A percentile compares a stretch with the other conserved stretches of the same genome.
phyloP scores from a whole-genome alignment of 2,797 vertebrate genomes.

The Phoebastria nigripes region DNA sequence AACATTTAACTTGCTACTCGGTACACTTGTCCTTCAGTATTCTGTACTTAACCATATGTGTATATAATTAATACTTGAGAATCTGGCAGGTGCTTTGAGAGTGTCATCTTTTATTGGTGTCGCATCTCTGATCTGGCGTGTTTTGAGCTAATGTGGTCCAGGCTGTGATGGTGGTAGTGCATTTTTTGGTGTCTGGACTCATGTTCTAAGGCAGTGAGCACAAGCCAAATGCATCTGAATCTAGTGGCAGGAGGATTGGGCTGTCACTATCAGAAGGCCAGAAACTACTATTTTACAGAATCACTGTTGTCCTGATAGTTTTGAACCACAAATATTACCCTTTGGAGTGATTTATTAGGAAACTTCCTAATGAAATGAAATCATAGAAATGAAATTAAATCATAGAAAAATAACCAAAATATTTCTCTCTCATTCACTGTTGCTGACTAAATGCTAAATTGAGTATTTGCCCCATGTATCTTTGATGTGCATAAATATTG shows the following conservation, averaged over 20 bases:
- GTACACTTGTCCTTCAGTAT: constrained; percentile 36
- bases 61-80: constrained; percentile 34
- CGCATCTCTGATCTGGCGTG: neutral
- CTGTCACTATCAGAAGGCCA: neutral
- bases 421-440: constrained; percentile 13
- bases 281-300: constrained; percentile 20
- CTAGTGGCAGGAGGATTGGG: neutral
- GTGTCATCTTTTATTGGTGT: constrained; percentile 23
- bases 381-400: neutral
- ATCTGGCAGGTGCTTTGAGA: neutral
- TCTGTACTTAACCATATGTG: constrained; percentile 16
- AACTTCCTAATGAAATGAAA: constrained; percentile 3
- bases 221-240: constrained; percentile 10
- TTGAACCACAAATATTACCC: neutral
- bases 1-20: neutral
- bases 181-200: neutral
- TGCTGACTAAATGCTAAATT: constrained; percentile 28
- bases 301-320: constrained; percentile 18
- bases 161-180: neutral
- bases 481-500: constrained; percentile 43
- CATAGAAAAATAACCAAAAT: neutral
- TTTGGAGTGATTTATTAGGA: neutral
- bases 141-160: neutral
- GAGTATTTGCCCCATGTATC: constrained; percentile 7
- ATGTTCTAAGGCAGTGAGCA: neutral